Evolutionary conservation across 2,888 invertebrate species (phyloP), one percentile per base, ranked within the genome.

Genomic region (Xanthorhoe spadicearia): DNA sequence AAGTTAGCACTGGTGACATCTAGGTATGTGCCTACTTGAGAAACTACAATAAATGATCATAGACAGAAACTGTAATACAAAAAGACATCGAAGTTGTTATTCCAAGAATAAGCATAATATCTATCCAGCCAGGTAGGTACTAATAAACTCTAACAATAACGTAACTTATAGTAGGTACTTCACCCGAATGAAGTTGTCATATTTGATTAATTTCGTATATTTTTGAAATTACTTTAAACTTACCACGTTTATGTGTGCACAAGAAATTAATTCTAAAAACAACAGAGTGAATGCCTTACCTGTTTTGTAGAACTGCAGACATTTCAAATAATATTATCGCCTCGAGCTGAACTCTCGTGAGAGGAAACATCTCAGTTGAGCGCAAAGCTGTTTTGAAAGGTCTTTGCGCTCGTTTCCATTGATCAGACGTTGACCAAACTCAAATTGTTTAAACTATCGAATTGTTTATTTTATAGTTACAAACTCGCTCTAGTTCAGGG

Each of bases 271-370:
- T 8, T 38, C 8, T 38, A 8, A 10, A 38, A 38, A 38, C 35
- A 4, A 43, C 13, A 48, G 13, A 48, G 48, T 48, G 7, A 48
- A 65, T 58, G 55, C 48, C 32, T 13, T 65, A 58, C 55, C 66
- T 66, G 66, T 69, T 73, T 69, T 57, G 46, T 48, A 63, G 61
- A 66, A 59, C 58, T 61, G 57, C 65, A 63, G 46, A 58, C 56
- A 57, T 68, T 70, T 71, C 38, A 23, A 49, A 55, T 63, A 69
- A 66, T 59, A 57, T 59, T 57, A 43, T 35, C 8, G 71, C 71
- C 63, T 38, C 61, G 9, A 68, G 71, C 69, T 49, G 49, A 64
- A 48, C 55, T 52, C 57, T 61, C 68, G 73, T 71, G 71, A 71
- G 73, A 66, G 58, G 53, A 56, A 64, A 62, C 66, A 63, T 66